Evolutionary conservation across 2,113 vertebrate species (phyloP).

Genomic region (Hippocampus barbouri): DNA sequence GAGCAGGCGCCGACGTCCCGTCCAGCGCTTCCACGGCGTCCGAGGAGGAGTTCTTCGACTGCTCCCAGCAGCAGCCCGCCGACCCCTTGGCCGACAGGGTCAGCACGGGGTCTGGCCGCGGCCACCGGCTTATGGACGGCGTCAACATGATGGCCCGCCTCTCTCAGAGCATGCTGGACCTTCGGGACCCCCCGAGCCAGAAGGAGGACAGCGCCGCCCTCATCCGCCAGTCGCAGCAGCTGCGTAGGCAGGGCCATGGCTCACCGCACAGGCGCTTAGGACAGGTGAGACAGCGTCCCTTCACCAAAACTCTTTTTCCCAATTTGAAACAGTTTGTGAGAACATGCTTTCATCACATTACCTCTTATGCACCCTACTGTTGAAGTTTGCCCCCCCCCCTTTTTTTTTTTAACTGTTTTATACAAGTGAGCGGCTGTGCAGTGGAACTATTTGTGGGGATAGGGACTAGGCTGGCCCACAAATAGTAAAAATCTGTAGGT

Average conservation of each 20-base stretch:
- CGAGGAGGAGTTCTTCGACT: constrained; percentile 84
- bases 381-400: too few relatives aligned
- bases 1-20: constrained; percentile 42
- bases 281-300: constrained; percentile 50
- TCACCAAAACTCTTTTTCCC: not conserved
- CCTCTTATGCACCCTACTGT: not conserved
- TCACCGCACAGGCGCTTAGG: constrained; percentile 55
- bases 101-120: constrained; percentile 46
- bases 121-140: constrained; percentile 47
- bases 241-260: constrained; percentile 29
- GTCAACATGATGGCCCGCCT: constrained; percentile 75
- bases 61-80: constrained; percentile 22
- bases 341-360: not conserved
- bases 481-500: too few relatives aligned
- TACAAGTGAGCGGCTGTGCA: not conserved
- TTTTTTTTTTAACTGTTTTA: not conserved
- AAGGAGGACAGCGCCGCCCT: constrained; percentile 42
- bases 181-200: constrained; percentile 52
- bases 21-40: constrained; percentile 81
- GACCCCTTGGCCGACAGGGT: constrained; percentile 48
- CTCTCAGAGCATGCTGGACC: constrained; percentile 77
- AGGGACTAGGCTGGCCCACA: too few relatives aligned
- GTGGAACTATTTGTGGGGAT: too few relatives aligned
- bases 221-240: constrained; percentile 53
- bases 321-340: not conserved